Evolutionary conservation across 2,797 vertebrate genomes (phyloP), one percentile per base, ranked within the genome.

Genomic region (Euphonia xanthogaster): DNA sequence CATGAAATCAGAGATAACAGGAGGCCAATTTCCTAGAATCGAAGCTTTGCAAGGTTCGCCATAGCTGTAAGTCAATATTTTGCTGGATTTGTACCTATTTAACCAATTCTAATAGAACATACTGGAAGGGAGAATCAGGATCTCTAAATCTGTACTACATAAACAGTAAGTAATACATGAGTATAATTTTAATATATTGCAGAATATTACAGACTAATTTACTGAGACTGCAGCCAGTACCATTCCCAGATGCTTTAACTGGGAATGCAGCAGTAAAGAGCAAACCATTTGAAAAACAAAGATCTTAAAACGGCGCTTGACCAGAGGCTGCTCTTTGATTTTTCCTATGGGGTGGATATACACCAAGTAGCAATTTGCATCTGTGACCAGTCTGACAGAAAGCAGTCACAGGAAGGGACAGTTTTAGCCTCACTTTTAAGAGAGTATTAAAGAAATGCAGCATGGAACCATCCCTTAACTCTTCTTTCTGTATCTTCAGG

Each of bases 1-100:
- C 71, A 92, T 94, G 83, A 96, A 96, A 94, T 92, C 85, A 93
- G 90, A 96, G 95, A 95, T 92, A 97, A 94, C 80, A 92, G 74
- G 72, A 96, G 82, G 94, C 94, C 90, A 96, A 91, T 96, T 96
- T 96, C 94, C 87, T 93, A 94, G 77, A 94, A 95, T 1, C 58
- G 4, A 47, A 86, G 90, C 78, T 94, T 88, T 93, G 82, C 79
- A 80, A 93, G 76, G 72, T 72, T 92, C 70, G 33, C 68, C 58
- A n/a, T 8, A 73, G 74, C 91, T 86, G 5, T 60, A 92, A 93
- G 53, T 94, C 85, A 94, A 7, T 90, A 94, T 96, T 97, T 95
- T 95, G 44, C 40, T 40, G 68, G 68, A 66, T 91, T 66, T 81
- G 28, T 73, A 78, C 42, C 63, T 78, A 83, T 91, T 88, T 95